Base-by-base conservation (phyloP, 1,140 invertebrate genomes). In the Scaptodrosophila lebanonensis region DNA sequence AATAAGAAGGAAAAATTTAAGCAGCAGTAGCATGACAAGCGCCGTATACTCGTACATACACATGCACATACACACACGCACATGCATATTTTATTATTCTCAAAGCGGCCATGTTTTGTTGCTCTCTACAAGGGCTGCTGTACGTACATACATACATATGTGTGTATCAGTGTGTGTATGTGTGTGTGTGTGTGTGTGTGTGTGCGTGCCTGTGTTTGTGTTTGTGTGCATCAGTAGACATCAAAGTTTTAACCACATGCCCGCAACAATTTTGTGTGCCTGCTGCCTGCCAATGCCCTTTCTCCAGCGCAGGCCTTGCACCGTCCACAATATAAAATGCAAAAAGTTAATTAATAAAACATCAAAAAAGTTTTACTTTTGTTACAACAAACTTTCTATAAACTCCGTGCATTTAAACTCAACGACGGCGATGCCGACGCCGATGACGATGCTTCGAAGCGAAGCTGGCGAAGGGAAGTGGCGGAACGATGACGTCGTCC, bases 281-380 rank as follows among this genome's bases (percentile, higher is more conserved):
- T 2, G 12, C 17, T 39, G n/a, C 22, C 8, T 25, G 45, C n/a
- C 20, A 18, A n/a, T 12, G 6, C 16, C 20, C 18, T 1, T 17
- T 6, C 1, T 22, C 27, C 5, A 12, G 5, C 5, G 15, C 15
- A 1, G 1, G 22, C 6, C 15, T 3, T 3, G 5, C 27, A n/a
- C 18, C 38, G 8, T 36, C 16, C 12, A 33, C 29, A 15, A 20
- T 35, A 51, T 60, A 51, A 63, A 79, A 79, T 79, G 73, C 73
- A 82, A 79, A 79, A 79, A 82, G 73, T 79, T 79, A 79, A 79
- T 79, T 79, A 79, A 79, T 79, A 79, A 79, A 79, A 79, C 73
- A 79, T 79, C 75, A 79, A 79, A 79, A n/a, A 82, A 82, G 73
- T 79, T 82, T 60, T 66, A 69, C 75, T 61, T 73, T 82, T 82